phyloP scores from a whole-genome alignment of 2,797 vertebrate species.

The Tadarida brasiliensis region DNA sequence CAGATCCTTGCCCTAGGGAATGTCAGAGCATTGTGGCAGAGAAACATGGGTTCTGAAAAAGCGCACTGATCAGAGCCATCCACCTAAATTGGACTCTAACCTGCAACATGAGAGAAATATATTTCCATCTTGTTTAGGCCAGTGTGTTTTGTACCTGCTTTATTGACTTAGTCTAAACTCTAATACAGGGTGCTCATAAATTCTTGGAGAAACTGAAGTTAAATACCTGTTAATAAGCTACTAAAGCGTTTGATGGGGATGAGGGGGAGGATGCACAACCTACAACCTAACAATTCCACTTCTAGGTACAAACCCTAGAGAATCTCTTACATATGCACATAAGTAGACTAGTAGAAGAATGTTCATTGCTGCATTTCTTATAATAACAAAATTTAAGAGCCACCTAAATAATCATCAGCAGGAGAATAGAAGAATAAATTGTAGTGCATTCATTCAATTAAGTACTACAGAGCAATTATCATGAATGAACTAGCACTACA shows the following conservation, averaged over 20 bases:
- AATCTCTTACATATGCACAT: background rate
- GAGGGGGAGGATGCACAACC: background rate
- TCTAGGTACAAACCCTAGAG: background rate
- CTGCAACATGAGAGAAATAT: background rate
- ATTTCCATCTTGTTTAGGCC: background rate
- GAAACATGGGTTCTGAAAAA: background rate
- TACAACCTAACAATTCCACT: background rate
- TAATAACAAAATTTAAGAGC: conserved; percentile 23
- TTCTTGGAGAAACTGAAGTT: background rate
- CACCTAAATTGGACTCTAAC: background rate
- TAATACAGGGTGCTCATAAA: background rate
- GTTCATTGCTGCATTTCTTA: background rate
- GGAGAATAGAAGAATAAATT: background rate
- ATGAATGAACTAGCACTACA: background rate
- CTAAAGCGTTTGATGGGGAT: background rate
- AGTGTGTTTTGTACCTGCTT: background rate
- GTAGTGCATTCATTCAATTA: background rate
- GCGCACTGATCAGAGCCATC: background rate
- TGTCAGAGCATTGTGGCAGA: background rate
- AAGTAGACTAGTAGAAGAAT: conserved; percentile 18
- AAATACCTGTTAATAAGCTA: background rate
- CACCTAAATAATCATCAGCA: background rate
- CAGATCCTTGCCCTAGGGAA: background rate
- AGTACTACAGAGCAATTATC: conserved; percentile 9
- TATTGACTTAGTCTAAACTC: background rate